Conservation (phyloP, 1,140 invertebrate species). For the Drosophila kepulauana region DNA sequence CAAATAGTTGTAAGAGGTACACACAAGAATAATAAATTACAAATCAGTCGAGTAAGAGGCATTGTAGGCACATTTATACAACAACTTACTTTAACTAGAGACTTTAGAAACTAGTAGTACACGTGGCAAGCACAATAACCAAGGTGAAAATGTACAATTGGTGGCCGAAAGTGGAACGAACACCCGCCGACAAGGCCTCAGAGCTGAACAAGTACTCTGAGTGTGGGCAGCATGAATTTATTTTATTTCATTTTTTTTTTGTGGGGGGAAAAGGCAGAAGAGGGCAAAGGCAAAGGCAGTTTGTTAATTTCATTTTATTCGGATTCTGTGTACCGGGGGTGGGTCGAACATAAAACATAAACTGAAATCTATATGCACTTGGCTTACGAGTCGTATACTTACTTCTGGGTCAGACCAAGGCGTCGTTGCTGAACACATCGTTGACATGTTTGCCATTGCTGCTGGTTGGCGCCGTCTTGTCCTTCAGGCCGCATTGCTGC, state of each 20-base stretch:
- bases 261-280: slow-evolving; percentile 27
- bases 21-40: neutral
- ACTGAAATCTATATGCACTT: slow-evolving; percentile 1
- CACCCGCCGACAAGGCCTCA: slow-evolving; percentile 73
- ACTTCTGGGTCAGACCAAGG: slow-evolving; percentile 83
- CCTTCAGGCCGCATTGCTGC: slow-evolving; percentile 82
- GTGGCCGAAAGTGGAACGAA: slow-evolving; percentile 55
- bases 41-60: neutral
- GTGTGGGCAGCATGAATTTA: slow-evolving; percentile 47
- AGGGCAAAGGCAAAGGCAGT: slow-evolving; percentile 42
- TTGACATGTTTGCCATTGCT: slow-evolving; percentile 80
- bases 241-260: slow-evolving; percentile 1
- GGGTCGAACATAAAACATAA: slow-evolving; percentile 1
- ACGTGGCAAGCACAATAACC: slow-evolving; percentile 72
- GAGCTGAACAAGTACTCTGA: slow-evolving; percentile 77
- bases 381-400: slow-evolving; percentile 52
- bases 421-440: slow-evolving; percentile 83
- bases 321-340: slow-evolving; percentile 8
- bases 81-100: slow-evolving; percentile 76
- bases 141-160: slow-evolving; percentile 75
- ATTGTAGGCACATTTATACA: neutral
- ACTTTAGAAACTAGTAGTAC: slow-evolving; percentile 71
- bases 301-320: slow-evolving; percentile 49
- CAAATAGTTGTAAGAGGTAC: slow-evolving; percentile 16
- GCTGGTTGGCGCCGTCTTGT: slow-evolving; percentile 54